Percentiles rank a stretch among this genome's conserved stretches.
These are phyloP conservation scores for Ypsolopha sequella DNA, from an alignment of 2,888 invertebrate genomes.

Conservation along the genomic window DNA sequence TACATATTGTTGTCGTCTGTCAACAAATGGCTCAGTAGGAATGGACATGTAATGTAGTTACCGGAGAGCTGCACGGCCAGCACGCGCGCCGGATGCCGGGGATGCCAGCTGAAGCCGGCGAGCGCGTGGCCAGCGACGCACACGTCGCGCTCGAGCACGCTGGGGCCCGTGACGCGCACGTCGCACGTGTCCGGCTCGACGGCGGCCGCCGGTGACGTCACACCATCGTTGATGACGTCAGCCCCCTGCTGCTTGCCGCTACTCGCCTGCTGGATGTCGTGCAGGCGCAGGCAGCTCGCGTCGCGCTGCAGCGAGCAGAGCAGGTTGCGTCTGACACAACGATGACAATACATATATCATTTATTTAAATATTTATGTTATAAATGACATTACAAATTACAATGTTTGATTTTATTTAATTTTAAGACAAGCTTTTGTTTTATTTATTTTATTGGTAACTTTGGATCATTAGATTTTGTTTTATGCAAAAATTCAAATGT, in stretches of 20 bases:
- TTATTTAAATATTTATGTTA: too few relatives aligned
- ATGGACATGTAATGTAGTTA: not conserved
- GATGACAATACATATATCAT: too few relatives aligned
- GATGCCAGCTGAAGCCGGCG: conserved; percentile 91
- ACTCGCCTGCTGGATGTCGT: conserved; percentile 78
- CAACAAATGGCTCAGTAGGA: too few relatives aligned
- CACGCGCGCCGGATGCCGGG: conserved; percentile 81
- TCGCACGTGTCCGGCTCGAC: conserved; percentile 35
- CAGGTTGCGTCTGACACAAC: conserved; percentile 71
- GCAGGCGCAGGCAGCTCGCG: conserved; percentile 80
- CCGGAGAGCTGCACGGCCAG: conserved; percentile 68
- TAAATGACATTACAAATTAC: too few relatives aligned
- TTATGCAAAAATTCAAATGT: too few relatives aligned
- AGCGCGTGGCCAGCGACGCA: conserved; percentile 54
- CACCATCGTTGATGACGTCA: conserved; percentile 7
- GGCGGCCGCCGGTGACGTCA: conserved; percentile 15
- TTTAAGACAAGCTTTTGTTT: too few relatives aligned
- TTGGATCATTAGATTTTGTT: too few relatives aligned
- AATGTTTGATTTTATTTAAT: too few relatives aligned
- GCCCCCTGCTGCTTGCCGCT: conserved; percentile 7
- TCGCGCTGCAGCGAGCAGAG: conserved; percentile 87
- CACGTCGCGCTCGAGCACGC: conserved; percentile 40
- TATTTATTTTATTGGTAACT: too few relatives aligned
- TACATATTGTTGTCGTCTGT: too few relatives aligned
- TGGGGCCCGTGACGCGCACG: conserved; percentile 24